These are phyloP conservation scores for Cyclophora albipunctata DNA, from an alignment of 2,888 invertebrate species.

Conservation along the genomic window DNA sequence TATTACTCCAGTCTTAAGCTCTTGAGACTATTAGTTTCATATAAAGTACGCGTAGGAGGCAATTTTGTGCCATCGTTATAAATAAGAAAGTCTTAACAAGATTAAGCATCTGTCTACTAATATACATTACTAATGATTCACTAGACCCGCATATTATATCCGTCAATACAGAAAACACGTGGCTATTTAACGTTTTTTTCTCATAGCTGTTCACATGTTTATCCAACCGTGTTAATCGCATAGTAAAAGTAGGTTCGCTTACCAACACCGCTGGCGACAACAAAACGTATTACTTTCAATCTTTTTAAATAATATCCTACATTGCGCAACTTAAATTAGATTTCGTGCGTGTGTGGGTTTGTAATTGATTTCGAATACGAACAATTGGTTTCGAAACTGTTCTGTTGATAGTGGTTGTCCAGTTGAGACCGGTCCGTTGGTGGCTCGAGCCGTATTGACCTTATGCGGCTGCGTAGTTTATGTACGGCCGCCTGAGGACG, in stretches of 20 bases:
- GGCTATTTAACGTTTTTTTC: constrained; percentile 1
- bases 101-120: too few relatives aligned
- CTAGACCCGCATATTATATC: too few relatives aligned
- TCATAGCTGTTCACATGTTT: constrained; percentile 7
- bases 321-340: constrained; percentile 54
- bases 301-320: constrained; percentile 43
- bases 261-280: constrained; percentile 27
- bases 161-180: neutral
- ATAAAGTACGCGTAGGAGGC: too few relatives aligned
- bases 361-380: constrained; percentile 58
- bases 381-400: constrained; percentile 58
- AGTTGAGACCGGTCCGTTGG: constrained; percentile 28
- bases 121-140: too few relatives aligned
- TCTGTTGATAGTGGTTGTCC: constrained; percentile 15
- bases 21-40: too few relatives aligned
- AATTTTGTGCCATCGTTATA: too few relatives aligned
- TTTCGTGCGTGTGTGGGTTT: constrained; percentile 49
- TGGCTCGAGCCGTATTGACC: constrained; percentile 62
- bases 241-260: constrained; percentile 12
- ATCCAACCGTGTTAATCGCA: constrained; percentile 13
- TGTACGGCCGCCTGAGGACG: constrained; percentile 68
- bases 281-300: constrained; percentile 38
- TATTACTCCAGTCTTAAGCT: too few relatives aligned
- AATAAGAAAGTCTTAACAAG: too few relatives aligned
- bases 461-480: constrained; percentile 71